Base-by-base conservation (phyloP, 53 echinoderm and acorn worm genomes). In the Henricia sp. region DNA sequence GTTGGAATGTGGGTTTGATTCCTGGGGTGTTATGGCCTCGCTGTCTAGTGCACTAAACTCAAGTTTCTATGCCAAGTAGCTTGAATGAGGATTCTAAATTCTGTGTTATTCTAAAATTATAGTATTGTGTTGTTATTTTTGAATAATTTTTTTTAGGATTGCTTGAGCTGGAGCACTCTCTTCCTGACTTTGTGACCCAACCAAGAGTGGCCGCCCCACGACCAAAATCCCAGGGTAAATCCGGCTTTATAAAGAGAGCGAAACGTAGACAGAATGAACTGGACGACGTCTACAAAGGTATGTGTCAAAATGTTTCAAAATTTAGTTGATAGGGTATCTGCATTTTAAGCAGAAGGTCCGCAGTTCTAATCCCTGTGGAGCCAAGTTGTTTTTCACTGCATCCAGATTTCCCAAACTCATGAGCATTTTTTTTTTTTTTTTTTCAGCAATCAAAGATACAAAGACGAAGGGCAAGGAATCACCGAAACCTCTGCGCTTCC, bases 121-220 rank as follows among this genome's bases (percentile, higher is more conserved):
- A n/a, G n/a, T n/a, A n/a, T n/a, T 8, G 6, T 37, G 29, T 27
- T 14, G 35, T 37, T 66, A 34, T n/a, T n/a, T n/a, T 44, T 69
- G 44, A 42, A 69, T 44, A 9, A 38, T 80, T 57, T 24, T 8
- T 71, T 32, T 51, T 64, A 96, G 97, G 97, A 54, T 66, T 96
- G 51, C 64, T 96, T 3, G 94, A 96, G 84, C 82, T 96, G 42
- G 97, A 96, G 71, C 88, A 86, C 56, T 94, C 94, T 6, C 75
- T 96, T 27, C 97, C 97, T 58, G 97, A 94, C 84, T 96, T 94
- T 86, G 97, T 96, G 13, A 92, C 94, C 55, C 97, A 96, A 68
- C 97, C 97, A 13, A 70, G 97, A 25, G 90, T 96, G 37, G 75
- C 90, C 3, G 97, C 97, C 50, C 94, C 97, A 0, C 92, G 92